Conservation (phyloP, 2,888 invertebrate genomes). For the Lepidochitona cinerea region DNA sequence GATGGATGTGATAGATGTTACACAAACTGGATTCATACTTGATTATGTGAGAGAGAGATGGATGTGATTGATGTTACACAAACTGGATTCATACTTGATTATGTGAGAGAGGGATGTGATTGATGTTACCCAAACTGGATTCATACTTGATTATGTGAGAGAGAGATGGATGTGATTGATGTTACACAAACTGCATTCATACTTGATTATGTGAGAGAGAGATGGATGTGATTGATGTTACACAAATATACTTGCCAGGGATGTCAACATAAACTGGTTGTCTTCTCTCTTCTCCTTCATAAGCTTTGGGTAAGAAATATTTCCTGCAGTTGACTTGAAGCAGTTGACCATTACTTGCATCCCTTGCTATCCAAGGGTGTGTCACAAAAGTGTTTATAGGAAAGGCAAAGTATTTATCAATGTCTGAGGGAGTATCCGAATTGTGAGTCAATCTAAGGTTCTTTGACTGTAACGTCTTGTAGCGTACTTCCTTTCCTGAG, state of each 20-base stretch:
- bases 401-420: background rate
- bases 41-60: no score
- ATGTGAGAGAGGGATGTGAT: no score
- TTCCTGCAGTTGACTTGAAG: background rate
- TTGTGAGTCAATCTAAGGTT: background rate
- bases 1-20: no score
- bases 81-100: no score
- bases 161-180: no score
- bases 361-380: background rate
- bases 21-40: no score
- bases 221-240: no score
- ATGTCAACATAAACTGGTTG: background rate
- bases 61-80: no score
- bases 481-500: background rate
- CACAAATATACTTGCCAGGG: background rate
- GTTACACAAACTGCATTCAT: no score
- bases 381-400: background rate
- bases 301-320: background rate
- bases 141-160: no score
- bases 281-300: background rate
- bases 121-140: no score
- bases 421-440: background rate
- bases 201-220: no score
- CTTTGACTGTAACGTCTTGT: background rate
- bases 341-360: background rate